These are phyloP conservation scores for Eremophila alpestris DNA, from an alignment of 2,797 vertebrate genomes.

Conservation along the genomic window DNA sequence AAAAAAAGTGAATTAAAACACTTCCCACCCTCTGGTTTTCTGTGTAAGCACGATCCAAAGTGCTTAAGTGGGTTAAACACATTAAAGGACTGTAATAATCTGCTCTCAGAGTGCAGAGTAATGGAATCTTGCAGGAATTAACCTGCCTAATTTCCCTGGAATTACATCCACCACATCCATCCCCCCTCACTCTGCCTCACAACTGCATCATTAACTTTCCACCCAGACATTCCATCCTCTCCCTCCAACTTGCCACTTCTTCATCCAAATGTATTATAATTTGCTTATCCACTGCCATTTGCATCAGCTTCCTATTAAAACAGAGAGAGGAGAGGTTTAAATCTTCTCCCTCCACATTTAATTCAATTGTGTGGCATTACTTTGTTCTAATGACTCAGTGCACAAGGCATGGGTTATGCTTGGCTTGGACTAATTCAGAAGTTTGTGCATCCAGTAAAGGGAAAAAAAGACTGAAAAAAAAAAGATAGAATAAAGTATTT, in stretches of 20 bases:
- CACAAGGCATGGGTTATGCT: background rate
- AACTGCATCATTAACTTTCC: slow-evolving; percentile 57
- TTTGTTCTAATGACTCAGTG: background rate
- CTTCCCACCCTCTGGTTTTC: background rate
- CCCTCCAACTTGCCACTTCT: slow-evolving; percentile 8
- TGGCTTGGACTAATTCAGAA: background rate
- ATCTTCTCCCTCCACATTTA: slow-evolving; percentile 41
- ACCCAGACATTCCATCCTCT: slow-evolving; percentile 29
- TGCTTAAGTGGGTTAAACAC: slow-evolving; percentile 28
- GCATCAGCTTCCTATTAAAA: slow-evolving; percentile 43
- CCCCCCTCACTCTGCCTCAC: background rate
- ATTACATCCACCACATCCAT: slow-evolving; percentile 14
- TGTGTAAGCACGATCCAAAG: background rate
- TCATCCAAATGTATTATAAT: slow-evolving; percentile 45
- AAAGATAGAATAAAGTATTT: rapidly evolving
- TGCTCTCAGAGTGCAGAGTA: slow-evolving; percentile 20
- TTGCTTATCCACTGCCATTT: slow-evolving; percentile 51
- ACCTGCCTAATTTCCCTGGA: slow-evolving; percentile 46
- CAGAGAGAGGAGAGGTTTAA: background rate
- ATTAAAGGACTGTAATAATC: slow-evolving; percentile 34
- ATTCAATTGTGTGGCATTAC: slow-evolving; percentile 48
- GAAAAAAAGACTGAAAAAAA: background rate
- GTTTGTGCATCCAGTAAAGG: background rate
- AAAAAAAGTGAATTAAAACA: background rate
- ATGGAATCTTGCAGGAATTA: slow-evolving; percentile 53